These are phyloP conservation scores for Campopleginae sp. DNA, from an alignment of 2,888 invertebrate species.

Conservation along the genomic window DNA sequence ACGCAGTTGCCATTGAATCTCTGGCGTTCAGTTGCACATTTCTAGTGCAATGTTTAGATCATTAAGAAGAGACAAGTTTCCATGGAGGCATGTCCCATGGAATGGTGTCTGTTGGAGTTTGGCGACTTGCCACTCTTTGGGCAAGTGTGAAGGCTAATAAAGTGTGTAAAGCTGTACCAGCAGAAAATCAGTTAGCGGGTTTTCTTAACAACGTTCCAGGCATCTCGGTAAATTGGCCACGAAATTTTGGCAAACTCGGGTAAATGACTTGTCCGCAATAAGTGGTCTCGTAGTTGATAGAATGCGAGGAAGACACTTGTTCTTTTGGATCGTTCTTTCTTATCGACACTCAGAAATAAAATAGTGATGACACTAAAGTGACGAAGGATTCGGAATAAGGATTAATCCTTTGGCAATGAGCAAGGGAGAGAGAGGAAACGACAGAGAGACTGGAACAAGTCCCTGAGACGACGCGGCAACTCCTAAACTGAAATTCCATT, in stretches of 20 bases:
- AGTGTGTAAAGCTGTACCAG: constrained; percentile 2
- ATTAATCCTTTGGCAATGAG: constrained; percentile 10
- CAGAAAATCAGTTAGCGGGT: constrained; percentile 40
- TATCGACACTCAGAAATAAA: background rate
- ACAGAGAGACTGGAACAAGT: constrained; percentile 10
- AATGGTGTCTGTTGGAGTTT: background rate
- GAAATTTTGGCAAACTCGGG: constrained; percentile 50
- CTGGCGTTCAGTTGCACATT: background rate
- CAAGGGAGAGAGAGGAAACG: constrained; percentile 20
- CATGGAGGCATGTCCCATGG: background rate
- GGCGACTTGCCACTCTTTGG: background rate
- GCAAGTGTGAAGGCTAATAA: background rate
- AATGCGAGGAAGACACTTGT: background rate
- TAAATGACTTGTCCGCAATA: constrained; percentile 5
- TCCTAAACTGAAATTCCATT: constrained; percentile 81
- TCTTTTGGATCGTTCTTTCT: background rate
- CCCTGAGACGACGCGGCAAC: constrained; percentile 73
- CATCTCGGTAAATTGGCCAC: background rate
- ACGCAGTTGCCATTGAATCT: constrained; percentile 7
- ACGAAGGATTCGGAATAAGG: background rate
- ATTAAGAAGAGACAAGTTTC: background rate
- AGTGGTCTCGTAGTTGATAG: constrained; percentile 1
- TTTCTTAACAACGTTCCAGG: constrained; percentile 30
- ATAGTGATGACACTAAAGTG: background rate
- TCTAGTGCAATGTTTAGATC: background rate